Conservation (phyloP, 2,113 vertebrate genomes). For the Pan paniscus region DNA sequence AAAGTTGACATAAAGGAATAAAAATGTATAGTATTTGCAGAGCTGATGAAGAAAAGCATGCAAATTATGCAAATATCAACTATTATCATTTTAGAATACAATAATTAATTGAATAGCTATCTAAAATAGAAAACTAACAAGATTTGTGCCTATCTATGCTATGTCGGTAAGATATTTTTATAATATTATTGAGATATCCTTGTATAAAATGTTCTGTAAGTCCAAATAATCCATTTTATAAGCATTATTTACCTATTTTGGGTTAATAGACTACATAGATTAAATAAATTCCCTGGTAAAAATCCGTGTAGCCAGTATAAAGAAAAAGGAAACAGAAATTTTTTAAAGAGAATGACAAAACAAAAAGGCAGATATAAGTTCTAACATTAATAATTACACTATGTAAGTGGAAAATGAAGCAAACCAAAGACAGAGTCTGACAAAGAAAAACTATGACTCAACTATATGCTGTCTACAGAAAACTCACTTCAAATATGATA, state of each 20-base stretch:
- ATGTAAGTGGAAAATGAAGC: not conserved
- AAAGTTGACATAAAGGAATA: not conserved
- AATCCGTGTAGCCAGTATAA: not conserved
- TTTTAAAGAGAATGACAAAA: not conserved
- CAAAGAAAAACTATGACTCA: not conserved
- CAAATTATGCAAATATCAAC: not conserved
- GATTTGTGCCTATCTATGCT: not conserved
- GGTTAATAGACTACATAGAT: rapidly evolving
- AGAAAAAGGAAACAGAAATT: not conserved
- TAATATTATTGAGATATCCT: not conserved
- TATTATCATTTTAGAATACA: not conserved
- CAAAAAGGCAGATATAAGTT: not conserved
- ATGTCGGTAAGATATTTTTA: not conserved
- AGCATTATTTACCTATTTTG: not conserved
- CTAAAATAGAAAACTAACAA: not conserved
- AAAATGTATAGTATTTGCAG: not conserved
- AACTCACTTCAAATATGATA: not conserved
- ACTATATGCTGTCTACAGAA: not conserved
- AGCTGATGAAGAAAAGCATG: not conserved
- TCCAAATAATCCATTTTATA: not conserved
- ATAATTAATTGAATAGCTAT: not conserved
- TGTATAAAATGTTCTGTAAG: not conserved
- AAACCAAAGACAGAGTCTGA: not conserved
- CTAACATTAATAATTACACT: not conserved
- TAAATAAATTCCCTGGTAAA: not conserved